Evolutionary conservation across 2,113 vertebrate genomes (phyloP).

Genomic region (rat (Rattus norvegicus)): GRCr8 NC_086038.1:52242001-52242500

Average conservation of each 20-base stretch:
- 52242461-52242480: neutral
- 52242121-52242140: too few species aligned
- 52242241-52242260: neutral
- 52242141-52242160: neutral
- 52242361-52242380: neutral
- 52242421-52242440: neutral
- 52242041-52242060: neutral
- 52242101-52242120: too few species aligned
- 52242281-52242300: neutral
- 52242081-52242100: neutral
- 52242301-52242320: neutral
- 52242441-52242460: neutral
- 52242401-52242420: neutral
- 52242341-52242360: neutral
- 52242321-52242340: neutral
- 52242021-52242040: neutral
- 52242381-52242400: neutral
- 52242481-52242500: neutral
- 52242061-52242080: neutral
- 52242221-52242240: too few species aligned
- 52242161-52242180: neutral
- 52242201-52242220: neutral
- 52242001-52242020: constrained; percentile 13
- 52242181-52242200: neutral
- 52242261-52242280: neutral